A percentile compares a stretch with the other conserved stretches of the same genome.
phyloP scores from a whole-genome alignment of 2,113 vertebrate species.

The Corythoichthys intestinalis region DNA sequence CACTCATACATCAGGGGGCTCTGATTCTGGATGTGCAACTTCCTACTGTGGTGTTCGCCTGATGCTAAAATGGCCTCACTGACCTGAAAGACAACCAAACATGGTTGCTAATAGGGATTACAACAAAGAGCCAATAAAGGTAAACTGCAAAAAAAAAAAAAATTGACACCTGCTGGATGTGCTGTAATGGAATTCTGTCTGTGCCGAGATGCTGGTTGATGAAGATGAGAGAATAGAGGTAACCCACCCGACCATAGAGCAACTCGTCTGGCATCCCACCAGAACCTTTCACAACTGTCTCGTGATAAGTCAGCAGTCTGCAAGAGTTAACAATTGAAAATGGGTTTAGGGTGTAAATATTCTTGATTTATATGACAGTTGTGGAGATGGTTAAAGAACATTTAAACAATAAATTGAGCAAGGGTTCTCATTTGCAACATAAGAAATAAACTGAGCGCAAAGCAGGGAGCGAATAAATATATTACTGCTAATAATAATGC shows the following conservation, averaged over 20 bases:
- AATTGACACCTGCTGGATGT: constrained; percentile 85
- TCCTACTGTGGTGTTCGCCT: constrained; percentile 83
- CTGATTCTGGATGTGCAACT: constrained; percentile 77
- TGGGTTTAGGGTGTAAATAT: background rate
- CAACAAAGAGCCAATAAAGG: constrained; percentile 6
- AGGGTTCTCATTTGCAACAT: too few relatives aligned
- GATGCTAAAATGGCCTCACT: constrained; percentile 80
- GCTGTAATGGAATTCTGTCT: constrained; percentile 84
- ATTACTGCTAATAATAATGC: too few relatives aligned
- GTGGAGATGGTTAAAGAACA: too few relatives aligned
- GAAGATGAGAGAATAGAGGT: constrained; percentile 84
- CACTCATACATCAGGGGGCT: constrained; percentile 93
- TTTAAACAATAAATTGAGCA: too few relatives aligned
- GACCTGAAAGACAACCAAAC: constrained; percentile 69
- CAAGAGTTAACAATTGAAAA: background rate
- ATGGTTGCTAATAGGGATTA: background rate
- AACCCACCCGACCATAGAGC: constrained; percentile 89
- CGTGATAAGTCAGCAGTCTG: constrained; percentile 83
- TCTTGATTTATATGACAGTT: too few relatives aligned
- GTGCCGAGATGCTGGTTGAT: constrained; percentile 86
- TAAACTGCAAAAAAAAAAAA: background rate
- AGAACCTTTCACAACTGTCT: constrained; percentile 69
- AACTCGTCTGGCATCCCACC: constrained; percentile 83
- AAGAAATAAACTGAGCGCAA: too few relatives aligned
- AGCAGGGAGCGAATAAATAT: too few relatives aligned